Evolutionary conservation across 2,888 invertebrate genomes (phyloP).

Genomic region (Tyria jacobaeae): DNA sequence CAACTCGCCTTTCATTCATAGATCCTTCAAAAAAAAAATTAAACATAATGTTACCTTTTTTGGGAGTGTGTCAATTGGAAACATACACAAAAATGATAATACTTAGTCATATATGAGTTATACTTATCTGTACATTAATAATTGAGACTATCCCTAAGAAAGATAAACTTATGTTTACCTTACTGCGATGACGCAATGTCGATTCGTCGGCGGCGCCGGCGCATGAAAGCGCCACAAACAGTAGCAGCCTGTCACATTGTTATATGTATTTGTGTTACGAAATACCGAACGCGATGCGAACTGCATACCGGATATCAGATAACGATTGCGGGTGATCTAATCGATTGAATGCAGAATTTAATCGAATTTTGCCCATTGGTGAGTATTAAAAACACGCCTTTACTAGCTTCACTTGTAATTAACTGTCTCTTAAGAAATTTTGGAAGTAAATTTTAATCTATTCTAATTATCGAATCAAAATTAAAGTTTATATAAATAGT

Average conservation of each 20-base stretch:
- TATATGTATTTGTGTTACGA: constrained; percentile 44
- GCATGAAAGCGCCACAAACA: constrained; percentile 32
- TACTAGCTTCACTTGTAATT: no score
- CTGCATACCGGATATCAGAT: constrained; percentile 16
- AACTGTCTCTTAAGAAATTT: no score
- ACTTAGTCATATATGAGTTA: no score
- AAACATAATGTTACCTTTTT: no score
- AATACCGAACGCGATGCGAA: constrained; percentile 19
- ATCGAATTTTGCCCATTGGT: not conserved
- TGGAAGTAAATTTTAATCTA: no score
- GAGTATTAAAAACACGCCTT: no score
- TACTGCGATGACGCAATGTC: constrained; percentile 39
- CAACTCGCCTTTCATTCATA: no score
- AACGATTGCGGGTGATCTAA: constrained; percentile 14
- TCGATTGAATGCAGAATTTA: not conserved
- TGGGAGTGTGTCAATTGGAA: no score
- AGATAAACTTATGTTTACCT: constrained; percentile 11
- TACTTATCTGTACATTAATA: not conserved
- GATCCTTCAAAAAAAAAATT: no score
- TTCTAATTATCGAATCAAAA: no score
- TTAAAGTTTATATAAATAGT: no score
- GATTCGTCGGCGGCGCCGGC: constrained; percentile 45
- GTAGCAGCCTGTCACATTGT: constrained; percentile 51
- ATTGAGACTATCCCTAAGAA: not conserved
- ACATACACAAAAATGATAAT: no score